Evolutionary conservation across 2,797 vertebrate genomes (phyloP), one percentile per base, ranked within the genome.

Genomic region (Enteromius afrohamiltoni): DNA sequence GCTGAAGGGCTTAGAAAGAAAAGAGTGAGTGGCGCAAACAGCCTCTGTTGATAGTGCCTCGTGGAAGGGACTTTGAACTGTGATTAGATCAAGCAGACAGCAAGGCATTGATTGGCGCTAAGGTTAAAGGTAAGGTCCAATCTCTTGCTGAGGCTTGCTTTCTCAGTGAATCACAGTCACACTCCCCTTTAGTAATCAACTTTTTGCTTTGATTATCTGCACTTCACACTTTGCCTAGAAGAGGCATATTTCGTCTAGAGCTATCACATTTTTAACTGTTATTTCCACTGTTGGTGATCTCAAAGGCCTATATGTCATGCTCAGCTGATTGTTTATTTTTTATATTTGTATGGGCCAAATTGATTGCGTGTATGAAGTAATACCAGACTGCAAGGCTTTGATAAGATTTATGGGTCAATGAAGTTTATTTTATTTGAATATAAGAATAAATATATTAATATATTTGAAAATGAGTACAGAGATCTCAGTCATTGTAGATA

Each of bases 11-110:
- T 37, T 53, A 79, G 37, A 79, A 62, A 78, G 49, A 55, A 83
- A 86, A 88, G 84, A 88, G 78, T 83, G 85, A 90, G 77, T 60
- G 68, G 86, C 83, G 87, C 82, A 88, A 90, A 90, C 87, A 89
- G 68, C 69, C 71, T 82, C 51, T 84, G 67, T 42, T 86, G 85
- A 89, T 85, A 89, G 65, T 83, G 87, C 68, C 65, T 79, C 74
- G 73, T 77, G 55, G 71, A 86, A 49, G 53, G 86, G 87, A 96
- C 95, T 96, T 96, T 94, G 93, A 91, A 91, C 94, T 85, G 64
- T 89, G 94, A 96, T 93, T 92, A 91, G 86, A 89, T 89, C 65
- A 23, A 80, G 89, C 88, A 90, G 91, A 95, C 95, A 95, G 92
- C 93, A 76, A 91, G 90, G 92, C 93, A 93, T 26, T 85, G 78